A percentile compares a stretch with the other conserved stretches of the same genome.
phyloP scores from a whole-genome alignment of 2,113 vertebrate genomes.

The Callopanchax toddi region DNA sequence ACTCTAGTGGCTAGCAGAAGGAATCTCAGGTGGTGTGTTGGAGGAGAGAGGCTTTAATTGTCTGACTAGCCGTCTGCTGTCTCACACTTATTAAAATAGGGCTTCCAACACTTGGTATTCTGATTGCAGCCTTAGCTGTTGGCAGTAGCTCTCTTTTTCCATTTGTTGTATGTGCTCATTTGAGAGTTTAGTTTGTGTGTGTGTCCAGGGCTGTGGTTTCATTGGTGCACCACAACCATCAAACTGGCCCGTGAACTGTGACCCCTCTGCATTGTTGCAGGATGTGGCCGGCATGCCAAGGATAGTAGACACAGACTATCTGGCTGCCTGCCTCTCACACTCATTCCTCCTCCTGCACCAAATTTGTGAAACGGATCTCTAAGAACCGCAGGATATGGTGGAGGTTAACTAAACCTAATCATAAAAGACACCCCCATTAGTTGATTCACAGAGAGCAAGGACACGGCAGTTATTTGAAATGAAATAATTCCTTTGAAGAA shows the following conservation, averaged over 20 bases:
- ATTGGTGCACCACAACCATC: slow-evolving; percentile 26
- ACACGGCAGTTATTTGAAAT: slow-evolving; percentile 2
- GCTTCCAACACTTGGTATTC: slow-evolving; percentile 48
- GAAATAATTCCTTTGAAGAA: slow-evolving; percentile 5
- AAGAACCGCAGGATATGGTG: slow-evolving; percentile 10
- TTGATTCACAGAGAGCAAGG: slow-evolving; percentile 1
- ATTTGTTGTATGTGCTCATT: slow-evolving; percentile 27
- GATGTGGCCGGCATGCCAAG: slow-evolving; percentile 66
- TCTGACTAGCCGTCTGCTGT: slow-evolving; percentile 32
- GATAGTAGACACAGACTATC: slow-evolving; percentile 57
- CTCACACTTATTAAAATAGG: slow-evolving; percentile 54
- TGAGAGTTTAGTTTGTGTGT: too few species aligned
- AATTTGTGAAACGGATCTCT: slow-evolving; percentile 23
- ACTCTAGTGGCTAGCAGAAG: slow-evolving; percentile 24
- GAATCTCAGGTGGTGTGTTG: slow-evolving; percentile 44
- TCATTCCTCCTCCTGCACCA: slow-evolving; percentile 52
- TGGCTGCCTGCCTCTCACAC: slow-evolving; percentile 59
- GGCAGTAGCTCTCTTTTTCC: slow-evolving; percentile 46
- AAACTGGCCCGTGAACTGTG: slow-evolving; percentile 53
- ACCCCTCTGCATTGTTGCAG: slow-evolving; percentile 51
- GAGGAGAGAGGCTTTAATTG: slow-evolving; percentile 48
- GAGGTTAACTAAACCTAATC: slow-evolving; percentile 6
- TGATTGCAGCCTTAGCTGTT: slow-evolving; percentile 35
- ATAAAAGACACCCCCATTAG: background rate
- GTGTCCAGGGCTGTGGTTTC: slow-evolving; percentile 31